A percentile compares a stretch with the other conserved stretches of the same genome.
Conservation (phyloP, 2,113 vertebrate genomes). For the Fregetta grallaria region DNA sequence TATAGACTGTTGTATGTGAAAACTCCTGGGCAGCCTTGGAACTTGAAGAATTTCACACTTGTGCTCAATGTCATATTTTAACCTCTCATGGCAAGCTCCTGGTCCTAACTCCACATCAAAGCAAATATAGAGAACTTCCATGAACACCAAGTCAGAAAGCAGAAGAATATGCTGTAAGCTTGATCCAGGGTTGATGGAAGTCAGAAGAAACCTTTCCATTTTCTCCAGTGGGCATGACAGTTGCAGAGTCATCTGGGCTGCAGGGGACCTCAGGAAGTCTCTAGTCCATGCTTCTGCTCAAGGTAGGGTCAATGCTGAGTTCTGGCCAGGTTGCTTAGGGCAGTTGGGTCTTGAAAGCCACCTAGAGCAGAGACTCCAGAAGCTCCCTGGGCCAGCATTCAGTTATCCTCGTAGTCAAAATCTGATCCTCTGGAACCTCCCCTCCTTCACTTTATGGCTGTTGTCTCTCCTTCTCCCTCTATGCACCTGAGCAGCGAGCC, state of each 20-base stretch:
- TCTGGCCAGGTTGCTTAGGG: background rate
- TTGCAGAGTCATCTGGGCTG: rapidly evolving
- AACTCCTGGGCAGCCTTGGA: background rate
- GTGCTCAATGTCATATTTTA: background rate
- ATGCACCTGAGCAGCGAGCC: background rate
- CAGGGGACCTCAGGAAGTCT: too few relatives aligned
- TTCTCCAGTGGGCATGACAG: background rate
- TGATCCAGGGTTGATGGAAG: background rate
- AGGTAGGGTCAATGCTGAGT: rapidly evolving
- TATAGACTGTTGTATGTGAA: rapidly evolving
- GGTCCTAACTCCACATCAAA: rapidly evolving
- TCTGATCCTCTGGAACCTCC: background rate
- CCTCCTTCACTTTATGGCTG: rapidly evolving
- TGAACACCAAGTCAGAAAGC: rapidly evolving
- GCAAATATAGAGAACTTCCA: background rate
- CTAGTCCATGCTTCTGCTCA: background rate
- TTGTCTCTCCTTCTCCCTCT: background rate
- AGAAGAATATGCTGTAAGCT: background rate
- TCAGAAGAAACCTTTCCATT: background rate
- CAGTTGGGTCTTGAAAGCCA: background rate
- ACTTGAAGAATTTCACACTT: background rate
- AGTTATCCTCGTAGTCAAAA: background rate
- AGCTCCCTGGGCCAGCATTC: rapidly evolving
- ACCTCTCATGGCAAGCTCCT: background rate
- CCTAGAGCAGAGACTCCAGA: background rate